Evolutionary conservation across 2,888 invertebrate genomes (phyloP).

Genomic region (Diadegma fenestrale): DNA sequence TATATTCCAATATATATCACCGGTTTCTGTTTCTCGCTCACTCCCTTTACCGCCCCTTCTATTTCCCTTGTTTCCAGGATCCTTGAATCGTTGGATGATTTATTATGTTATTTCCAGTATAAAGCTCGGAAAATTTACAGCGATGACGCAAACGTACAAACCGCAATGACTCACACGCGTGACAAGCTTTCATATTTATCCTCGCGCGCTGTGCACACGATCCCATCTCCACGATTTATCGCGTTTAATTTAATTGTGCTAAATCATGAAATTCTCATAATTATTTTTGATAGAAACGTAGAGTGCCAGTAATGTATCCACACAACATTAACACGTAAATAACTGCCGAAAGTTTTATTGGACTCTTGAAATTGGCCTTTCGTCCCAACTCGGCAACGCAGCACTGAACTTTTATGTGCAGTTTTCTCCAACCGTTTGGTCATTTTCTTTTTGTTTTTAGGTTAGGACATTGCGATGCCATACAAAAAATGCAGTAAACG

Average conservation of each 20-base stretch:
- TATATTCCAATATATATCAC: constrained; percentile 59
- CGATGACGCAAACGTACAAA: constrained; percentile 51
- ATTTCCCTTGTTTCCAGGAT: not conserved
- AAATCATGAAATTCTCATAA: constrained; percentile 16
- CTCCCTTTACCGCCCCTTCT: not conserved
- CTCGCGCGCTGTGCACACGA: constrained; percentile 14
- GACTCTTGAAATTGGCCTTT: constrained; percentile 54
- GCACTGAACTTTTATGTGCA: constrained; percentile 11
- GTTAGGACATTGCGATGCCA: constrained; percentile 26
- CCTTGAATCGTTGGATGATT: constrained; percentile 54
- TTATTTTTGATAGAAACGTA: not conserved
- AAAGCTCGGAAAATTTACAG: constrained; percentile 64
- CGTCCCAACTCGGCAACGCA: constrained; percentile 5
- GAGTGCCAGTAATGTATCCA: constrained; percentile 44
- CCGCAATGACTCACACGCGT: constrained; percentile 48
- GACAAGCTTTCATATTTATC: constrained; percentile 27
- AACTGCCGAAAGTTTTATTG: not conserved
- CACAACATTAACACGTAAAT: not conserved
- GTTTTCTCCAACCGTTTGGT: constrained; percentile 26
- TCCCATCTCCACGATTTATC: constrained; percentile 22
- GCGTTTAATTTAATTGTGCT: constrained; percentile 29
- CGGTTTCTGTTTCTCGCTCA: constrained; percentile 22
- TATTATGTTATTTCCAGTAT: constrained; percentile 63
- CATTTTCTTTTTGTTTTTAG: constrained; percentile 53
- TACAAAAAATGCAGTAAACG: constrained; percentile 50